A percentile compares a stretch with the other conserved stretches of the same genome.
Conservation (phyloP, 2,888 invertebrate genomes). For the Eledona agricola region DNA sequence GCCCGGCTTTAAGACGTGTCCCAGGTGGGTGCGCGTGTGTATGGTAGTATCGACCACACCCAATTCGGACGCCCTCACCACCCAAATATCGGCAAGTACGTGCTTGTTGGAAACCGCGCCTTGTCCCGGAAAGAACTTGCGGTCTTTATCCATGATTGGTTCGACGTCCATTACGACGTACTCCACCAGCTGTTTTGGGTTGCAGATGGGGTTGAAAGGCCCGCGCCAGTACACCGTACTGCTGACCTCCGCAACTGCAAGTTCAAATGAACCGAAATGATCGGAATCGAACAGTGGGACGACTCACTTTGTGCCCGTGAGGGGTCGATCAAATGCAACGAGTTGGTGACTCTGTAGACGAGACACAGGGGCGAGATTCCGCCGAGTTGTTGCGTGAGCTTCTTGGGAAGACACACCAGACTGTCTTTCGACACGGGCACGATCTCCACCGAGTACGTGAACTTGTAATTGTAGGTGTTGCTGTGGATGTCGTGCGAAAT, state of each 20-base stretch:
- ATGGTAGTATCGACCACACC: slow-evolving; percentile 83
- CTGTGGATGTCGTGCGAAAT: slow-evolving; percentile 98
- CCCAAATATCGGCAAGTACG: slow-evolving; percentile 91
- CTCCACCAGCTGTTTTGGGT: slow-evolving; percentile 89
- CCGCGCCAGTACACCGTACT: slow-evolving; percentile 84
- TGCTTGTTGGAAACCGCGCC: slow-evolving; percentile 88
- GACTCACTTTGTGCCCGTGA: slow-evolving; percentile 79
- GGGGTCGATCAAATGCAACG: slow-evolving; percentile 94
- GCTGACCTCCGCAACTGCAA: slow-evolving; percentile 83
- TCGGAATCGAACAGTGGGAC: slow-evolving; percentile 9
- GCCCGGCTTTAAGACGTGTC: slow-evolving; percentile 90
- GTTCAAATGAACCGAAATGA: slow-evolving; percentile 29
- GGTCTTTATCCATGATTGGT: slow-evolving; percentile 76
- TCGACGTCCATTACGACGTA: slow-evolving; percentile 97
- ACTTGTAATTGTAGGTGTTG: slow-evolving; percentile 96
- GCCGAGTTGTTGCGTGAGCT: slow-evolving; percentile 85
- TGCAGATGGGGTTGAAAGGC: slow-evolving; percentile 87
- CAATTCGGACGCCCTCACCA: slow-evolving; percentile 86
- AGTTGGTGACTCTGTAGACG: slow-evolving; percentile 86
- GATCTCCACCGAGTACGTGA: slow-evolving; percentile 92
- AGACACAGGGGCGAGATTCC: slow-evolving; percentile 89
- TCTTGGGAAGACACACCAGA: slow-evolving; percentile 87
- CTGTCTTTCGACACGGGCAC: slow-evolving; percentile 96
- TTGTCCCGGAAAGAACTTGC: slow-evolving; percentile 85
- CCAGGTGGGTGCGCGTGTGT: slow-evolving; percentile 92